Conservation (phyloP, 1,140 invertebrate species). For the Brachionus sp. region DNA sequence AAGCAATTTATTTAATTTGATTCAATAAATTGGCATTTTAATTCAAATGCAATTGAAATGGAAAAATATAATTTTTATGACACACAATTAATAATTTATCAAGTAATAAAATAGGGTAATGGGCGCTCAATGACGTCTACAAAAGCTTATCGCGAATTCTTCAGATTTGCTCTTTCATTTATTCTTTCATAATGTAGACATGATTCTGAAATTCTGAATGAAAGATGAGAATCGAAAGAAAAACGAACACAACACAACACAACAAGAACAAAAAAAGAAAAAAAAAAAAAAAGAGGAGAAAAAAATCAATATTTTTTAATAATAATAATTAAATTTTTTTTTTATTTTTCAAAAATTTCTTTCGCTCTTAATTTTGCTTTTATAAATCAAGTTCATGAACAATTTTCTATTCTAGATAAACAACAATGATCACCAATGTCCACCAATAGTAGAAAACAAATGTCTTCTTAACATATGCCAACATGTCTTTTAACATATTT, state of each 20-base stretch:
- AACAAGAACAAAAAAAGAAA: neutral
- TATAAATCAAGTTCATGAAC: neutral
- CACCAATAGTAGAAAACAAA: neutral
- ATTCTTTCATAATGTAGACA: neutral
- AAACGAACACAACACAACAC: neutral
- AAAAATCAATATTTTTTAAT: slow-evolving; percentile 44
- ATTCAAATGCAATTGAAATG: no score
- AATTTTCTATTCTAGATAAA: neutral
- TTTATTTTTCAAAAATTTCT: slow-evolving; percentile 4
- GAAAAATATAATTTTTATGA: neutral
- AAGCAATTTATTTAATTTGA: no score
- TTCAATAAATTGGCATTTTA: no score
- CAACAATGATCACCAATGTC: neutral
- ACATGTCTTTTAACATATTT: neutral
- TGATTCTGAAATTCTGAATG: neutral
- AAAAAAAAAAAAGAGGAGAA: neutral
- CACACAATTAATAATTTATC: neutral
- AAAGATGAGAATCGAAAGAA: slow-evolving; percentile 14
- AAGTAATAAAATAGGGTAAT: neutral
- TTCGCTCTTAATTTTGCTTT: neutral
- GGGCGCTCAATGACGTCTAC: neutral
- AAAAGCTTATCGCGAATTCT: neutral
- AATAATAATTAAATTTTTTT: slow-evolving; percentile 39
- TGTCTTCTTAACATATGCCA: neutral
- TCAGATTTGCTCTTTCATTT: neutral